phyloP scores from a whole-genome alignment of 2,888 invertebrate species.

The Heliconius cydno region DNA sequence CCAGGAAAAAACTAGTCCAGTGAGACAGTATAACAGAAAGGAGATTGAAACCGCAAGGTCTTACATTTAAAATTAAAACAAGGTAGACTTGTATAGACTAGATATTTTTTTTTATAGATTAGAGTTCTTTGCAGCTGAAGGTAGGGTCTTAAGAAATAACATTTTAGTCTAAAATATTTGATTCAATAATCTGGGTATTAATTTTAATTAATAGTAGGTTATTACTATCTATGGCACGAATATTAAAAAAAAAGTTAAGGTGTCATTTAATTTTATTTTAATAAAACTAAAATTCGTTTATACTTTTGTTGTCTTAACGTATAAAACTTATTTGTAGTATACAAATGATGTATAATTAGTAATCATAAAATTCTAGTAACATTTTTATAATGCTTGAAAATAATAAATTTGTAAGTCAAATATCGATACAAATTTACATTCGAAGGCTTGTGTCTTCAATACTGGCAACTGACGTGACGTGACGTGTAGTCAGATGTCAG shows the following conservation, averaged over 20 bases:
- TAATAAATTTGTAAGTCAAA: neutral
- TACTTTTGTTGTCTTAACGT: no score
- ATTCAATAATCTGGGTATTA: no score
- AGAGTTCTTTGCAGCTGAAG: neutral
- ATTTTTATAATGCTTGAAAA: neutral
- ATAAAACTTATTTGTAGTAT: no score
- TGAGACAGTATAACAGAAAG: conserved; percentile 30
- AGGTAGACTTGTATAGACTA: conserved; percentile 50
- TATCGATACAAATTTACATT: conserved; percentile 1
- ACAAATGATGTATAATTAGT: no score
- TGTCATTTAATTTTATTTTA: neutral
- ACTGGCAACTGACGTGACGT: neutral
- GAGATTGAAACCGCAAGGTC: conserved; percentile 33
- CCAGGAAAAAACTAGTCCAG: conserved; percentile 32
- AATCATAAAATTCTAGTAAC: no score
- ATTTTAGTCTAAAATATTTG: no score
- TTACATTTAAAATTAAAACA: conserved; percentile 44
- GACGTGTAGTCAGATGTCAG: neutral
- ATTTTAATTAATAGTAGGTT: no score
- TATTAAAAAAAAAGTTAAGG: neutral
- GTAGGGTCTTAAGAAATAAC: neutral
- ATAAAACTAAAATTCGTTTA: neutral
- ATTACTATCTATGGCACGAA: no score
- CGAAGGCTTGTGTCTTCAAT: neutral
- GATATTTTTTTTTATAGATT: conserved; percentile 48